phyloP scores from a whole-genome alignment of 2,888 invertebrate genomes.

The Aspidapion aeneum region DNA sequence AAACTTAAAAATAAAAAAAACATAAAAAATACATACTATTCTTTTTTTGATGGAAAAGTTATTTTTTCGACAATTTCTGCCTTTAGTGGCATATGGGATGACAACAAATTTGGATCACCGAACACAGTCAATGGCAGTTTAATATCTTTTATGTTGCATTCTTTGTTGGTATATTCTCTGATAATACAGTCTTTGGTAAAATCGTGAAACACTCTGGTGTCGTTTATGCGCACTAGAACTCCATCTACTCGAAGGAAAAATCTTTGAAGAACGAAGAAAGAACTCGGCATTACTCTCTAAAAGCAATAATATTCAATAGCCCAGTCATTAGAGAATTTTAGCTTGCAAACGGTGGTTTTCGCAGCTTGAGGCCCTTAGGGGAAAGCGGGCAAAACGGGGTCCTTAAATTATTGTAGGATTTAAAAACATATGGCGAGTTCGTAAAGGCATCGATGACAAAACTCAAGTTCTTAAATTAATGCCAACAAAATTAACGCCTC shows the following conservation, averaged over 20 bases:
- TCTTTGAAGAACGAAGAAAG: constrained; percentile 85
- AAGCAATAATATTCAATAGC: too few relatives aligned
- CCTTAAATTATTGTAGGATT: too few relatives aligned
- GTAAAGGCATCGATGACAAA: too few relatives aligned
- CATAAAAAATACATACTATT: too few relatives aligned
- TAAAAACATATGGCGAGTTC: too few relatives aligned
- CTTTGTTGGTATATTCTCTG: constrained; percentile 78
- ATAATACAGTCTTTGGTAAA: constrained; percentile 73
- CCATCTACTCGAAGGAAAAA: constrained; percentile 94
- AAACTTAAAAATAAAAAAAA: too few relatives aligned
- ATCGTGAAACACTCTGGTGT: constrained; percentile 83
- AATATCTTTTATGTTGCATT: constrained; percentile 68
- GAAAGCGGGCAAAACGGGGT: too few relatives aligned
- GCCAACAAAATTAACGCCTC: too few relatives aligned
- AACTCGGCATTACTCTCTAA: constrained; percentile 94
- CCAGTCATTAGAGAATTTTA: too few relatives aligned
- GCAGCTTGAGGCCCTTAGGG: too few relatives aligned
- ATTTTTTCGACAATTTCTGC: constrained; percentile 48
- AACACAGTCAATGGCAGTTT: constrained; percentile 60
- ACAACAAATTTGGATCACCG: constrained; percentile 66
- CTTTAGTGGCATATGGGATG: constrained; percentile 60
- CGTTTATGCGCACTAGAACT: constrained; percentile 83
- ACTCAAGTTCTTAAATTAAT: too few relatives aligned
- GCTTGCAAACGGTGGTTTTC: too few relatives aligned
- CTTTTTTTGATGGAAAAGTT: constrained; percentile 32